phyloP scores from a whole-genome alignment of 2,888 invertebrate genomes.

The Miltochrista miniata region DNA sequence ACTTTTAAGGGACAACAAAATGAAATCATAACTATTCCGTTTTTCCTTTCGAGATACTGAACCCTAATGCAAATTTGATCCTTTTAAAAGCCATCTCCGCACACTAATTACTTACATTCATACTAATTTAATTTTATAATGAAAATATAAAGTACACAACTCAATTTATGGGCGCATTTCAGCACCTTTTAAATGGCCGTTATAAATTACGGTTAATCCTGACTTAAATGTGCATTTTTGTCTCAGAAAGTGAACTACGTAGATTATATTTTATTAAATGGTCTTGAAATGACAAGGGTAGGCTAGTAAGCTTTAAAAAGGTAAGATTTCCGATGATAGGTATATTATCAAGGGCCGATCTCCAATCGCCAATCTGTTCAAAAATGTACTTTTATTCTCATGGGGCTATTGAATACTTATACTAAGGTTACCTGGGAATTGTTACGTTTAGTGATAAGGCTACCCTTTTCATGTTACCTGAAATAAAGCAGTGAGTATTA shows the following conservation, averaged over 20 bases:
- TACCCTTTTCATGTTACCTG: background rate
- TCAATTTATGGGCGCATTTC: constrained; percentile 29
- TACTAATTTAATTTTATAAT: constrained; percentile 36
- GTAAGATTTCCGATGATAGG: too few species aligned
- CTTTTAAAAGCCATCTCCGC: constrained; percentile 6
- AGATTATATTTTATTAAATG: constrained; percentile 35
- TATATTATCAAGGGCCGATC: too few species aligned
- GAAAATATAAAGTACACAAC: constrained; percentile 34
- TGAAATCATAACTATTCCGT: too few species aligned
- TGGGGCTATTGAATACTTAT: background rate
- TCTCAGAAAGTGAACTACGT: constrained; percentile 29
- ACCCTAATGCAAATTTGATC: constrained; percentile 11
- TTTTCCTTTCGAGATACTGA: too few species aligned
- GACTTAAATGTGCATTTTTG: constrained; percentile 37
- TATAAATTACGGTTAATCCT: constrained; percentile 47
- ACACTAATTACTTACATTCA: constrained; percentile 26
- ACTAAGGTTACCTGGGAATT: background rate
- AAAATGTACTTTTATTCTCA: background rate
- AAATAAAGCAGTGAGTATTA: too few species aligned
- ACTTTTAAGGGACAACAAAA: too few species aligned
- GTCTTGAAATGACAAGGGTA: constrained; percentile 21
- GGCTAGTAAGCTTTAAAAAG: too few species aligned
- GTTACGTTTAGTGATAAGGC: background rate
- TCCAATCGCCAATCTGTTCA: background rate
- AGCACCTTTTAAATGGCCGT: constrained; percentile 43